These are phyloP conservation scores for Rhagonycha fulva DNA, from an alignment of 2,888 invertebrate species.

Conservation along the genomic window DNA sequence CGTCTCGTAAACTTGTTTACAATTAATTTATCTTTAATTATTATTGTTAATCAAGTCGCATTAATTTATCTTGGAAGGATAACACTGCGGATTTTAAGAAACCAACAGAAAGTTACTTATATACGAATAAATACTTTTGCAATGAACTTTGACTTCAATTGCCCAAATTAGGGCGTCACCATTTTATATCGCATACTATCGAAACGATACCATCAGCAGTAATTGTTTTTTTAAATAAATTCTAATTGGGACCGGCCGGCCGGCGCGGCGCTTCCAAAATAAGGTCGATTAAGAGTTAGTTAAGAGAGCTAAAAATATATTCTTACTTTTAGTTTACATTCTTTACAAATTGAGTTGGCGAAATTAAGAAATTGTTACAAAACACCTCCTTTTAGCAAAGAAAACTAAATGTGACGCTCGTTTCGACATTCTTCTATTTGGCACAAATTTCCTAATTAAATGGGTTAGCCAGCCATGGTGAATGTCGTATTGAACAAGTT, in stretches of 20 bases:
- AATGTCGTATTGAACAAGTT: not conserved
- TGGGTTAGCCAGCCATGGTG: not conserved
- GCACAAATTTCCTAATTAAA: constrained; percentile 1
- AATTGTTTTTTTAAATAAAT: not conserved
- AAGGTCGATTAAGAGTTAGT: not conserved
- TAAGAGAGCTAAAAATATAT: not conserved
- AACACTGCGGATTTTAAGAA: not conserved
- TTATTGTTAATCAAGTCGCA: not conserved
- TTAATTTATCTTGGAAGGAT: not conserved
- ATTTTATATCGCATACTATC: not conserved
- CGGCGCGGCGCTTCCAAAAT: not conserved
- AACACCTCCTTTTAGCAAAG: not conserved
- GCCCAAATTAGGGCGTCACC: not conserved
- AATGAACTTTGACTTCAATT: not conserved
- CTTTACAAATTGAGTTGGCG: not conserved
- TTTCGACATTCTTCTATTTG: not conserved
- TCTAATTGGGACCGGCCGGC: not conserved
- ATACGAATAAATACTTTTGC: not conserved
- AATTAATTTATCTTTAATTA: not conserved
- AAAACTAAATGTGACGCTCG: not conserved
- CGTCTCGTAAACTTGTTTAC: not conserved
- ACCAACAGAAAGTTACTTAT: not conserved
- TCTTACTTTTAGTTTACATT: not conserved
- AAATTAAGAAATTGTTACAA: not conserved
- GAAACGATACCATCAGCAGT: not conserved